Conservation (phyloP, 2,113 vertebrate species). For the Limnothrissa miodon region DNA sequence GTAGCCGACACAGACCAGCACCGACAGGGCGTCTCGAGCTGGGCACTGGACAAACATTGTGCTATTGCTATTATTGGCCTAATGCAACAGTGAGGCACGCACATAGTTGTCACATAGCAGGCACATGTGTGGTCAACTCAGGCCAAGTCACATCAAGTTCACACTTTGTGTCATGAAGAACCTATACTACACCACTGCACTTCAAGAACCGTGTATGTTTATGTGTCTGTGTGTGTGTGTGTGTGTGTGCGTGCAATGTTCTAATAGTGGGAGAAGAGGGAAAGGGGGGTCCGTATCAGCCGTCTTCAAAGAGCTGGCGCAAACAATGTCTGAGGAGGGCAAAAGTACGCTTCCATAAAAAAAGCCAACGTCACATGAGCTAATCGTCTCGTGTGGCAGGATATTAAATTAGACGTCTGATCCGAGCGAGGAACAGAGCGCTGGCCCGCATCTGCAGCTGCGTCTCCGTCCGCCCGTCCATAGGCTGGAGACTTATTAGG, state of each 20-base stretch:
- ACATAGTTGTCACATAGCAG: too few species aligned
- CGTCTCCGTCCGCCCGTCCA: background rate
- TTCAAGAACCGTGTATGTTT: background rate
- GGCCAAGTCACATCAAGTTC: background rate
- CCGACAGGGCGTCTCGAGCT: too few species aligned
- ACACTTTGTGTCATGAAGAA: background rate
- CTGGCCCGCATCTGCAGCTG: constrained; percentile 19
- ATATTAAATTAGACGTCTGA: constrained; percentile 39
- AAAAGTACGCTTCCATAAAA: constrained; percentile 20
- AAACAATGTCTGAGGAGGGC: background rate
- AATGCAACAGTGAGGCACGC: background rate
- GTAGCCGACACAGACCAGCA: too few species aligned
- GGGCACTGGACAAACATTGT: background rate
- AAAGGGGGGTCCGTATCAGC: background rate
- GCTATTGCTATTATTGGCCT: background rate
- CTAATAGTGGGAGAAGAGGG: background rate
- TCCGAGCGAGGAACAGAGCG: background rate
- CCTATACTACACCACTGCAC: background rate
- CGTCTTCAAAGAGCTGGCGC: background rate
- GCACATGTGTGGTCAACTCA: too few species aligned
- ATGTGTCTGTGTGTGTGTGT: constrained; percentile 20
- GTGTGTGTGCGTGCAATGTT: background rate
- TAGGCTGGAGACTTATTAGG: constrained; percentile 31
- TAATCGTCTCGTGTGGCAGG: constrained; percentile 30
- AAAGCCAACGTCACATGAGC: constrained; percentile 23